Evolutionary conservation across 2,797 vertebrate genomes (phyloP).

Genomic region (Lindbergichthys nudifrons): DNA sequence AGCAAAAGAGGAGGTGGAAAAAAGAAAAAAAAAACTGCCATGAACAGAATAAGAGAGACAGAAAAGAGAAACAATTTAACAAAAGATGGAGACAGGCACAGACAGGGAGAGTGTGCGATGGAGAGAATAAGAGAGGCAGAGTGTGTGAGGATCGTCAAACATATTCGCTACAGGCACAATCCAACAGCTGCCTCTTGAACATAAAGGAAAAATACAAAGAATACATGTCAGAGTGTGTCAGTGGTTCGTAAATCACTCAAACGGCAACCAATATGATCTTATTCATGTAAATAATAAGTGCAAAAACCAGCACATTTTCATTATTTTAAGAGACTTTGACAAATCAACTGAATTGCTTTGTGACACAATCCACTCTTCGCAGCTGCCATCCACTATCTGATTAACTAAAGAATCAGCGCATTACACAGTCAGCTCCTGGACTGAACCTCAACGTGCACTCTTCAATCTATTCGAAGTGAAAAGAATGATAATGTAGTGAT

Average conservation of each 20-base stretch:
- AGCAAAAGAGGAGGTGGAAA: constrained; percentile 7
- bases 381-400: no score
- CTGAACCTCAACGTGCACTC: no score
- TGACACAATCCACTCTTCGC: background rate
- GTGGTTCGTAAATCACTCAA: background rate
- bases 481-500: background rate
- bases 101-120: constrained; percentile 6
- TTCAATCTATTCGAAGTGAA: no score
- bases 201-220: background rate
- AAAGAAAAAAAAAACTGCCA: constrained; percentile 8
- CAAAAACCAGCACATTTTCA: background rate
- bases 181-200: background rate
- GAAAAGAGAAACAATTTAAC: background rate
- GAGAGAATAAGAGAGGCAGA: constrained; percentile 6
- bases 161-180: constrained; percentile 1
- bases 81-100: constrained; percentile 12
- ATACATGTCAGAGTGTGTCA: background rate
- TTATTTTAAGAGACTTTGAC: background rate
- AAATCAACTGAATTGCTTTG: background rate
- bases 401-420: background rate
- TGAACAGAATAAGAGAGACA: constrained; percentile 9
- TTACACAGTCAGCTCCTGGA: background rate
- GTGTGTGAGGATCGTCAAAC: constrained; percentile 3
- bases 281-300: background rate
- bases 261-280: background rate